phyloP scores from a whole-genome alignment of 2,797 vertebrate genomes.

The Tachyglossus aculeatus region DNA sequence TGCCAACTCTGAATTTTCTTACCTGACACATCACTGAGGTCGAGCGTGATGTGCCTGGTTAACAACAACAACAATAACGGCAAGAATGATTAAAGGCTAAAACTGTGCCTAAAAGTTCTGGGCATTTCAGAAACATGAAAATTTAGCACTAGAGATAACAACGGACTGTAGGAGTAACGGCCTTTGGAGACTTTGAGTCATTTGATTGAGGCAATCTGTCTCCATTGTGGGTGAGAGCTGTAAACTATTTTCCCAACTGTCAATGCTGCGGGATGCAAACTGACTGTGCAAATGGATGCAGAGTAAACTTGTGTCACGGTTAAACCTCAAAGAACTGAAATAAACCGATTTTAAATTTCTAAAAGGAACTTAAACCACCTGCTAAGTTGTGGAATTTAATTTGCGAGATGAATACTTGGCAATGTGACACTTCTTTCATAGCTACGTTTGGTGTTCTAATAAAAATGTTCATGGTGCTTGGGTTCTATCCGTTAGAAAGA shows the following conservation, averaged over 20 bases:
- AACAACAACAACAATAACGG: too few relatives aligned
- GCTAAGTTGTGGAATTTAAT: constrained; percentile 75
- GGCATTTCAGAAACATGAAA: background rate
- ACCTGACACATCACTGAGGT: too few relatives aligned
- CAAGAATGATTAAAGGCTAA: too few relatives aligned
- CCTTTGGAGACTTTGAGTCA: constrained; percentile 28
- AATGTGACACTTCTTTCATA: constrained; percentile 75
- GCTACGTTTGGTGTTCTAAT: constrained; percentile 78
- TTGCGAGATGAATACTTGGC: constrained; percentile 76
- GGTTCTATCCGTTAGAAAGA: constrained; percentile 77
- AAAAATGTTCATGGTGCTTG: constrained; percentile 74
- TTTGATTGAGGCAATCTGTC: constrained; percentile 36
- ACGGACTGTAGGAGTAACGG: constrained; percentile 11
- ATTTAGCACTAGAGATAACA: constrained; percentile 20
- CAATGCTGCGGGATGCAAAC: constrained; percentile 43
- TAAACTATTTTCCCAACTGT: constrained; percentile 59
- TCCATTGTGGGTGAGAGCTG: constrained; percentile 39
- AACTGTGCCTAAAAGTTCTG: constrained; percentile 6
- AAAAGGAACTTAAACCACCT: constrained; percentile 68
- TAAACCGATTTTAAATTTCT: constrained; percentile 69
- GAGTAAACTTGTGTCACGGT: constrained; percentile 46
- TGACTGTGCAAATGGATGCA: constrained; percentile 32
- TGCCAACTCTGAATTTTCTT: too few relatives aligned
- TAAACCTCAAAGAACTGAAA: constrained; percentile 50
- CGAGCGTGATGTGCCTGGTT: too few relatives aligned